These are phyloP conservation scores for Cyclophora punctaria DNA, from an alignment of 2,888 invertebrate species.

Conservation along the genomic window DNA sequence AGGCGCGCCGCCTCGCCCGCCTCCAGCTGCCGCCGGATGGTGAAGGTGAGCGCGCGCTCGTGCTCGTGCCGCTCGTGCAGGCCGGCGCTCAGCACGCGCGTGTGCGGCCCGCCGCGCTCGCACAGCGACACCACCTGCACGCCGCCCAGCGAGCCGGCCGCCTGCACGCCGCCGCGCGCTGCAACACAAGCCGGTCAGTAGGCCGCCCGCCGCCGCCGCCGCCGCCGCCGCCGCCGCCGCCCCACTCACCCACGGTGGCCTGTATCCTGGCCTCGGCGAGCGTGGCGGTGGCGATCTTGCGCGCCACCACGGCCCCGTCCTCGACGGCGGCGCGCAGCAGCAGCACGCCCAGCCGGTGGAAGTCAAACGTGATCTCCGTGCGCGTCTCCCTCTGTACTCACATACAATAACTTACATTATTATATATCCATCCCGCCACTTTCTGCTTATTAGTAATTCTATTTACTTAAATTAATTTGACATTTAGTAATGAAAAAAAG, in stretches of 20 bases:
- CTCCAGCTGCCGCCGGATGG: slow-evolving; percentile 30
- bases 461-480: too few species aligned
- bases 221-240: slow-evolving; percentile 67
- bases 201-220: slow-evolving; percentile 59
- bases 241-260: slow-evolving; percentile 81
- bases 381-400: slow-evolving; percentile 53
- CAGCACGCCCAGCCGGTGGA: slow-evolving; percentile 91
- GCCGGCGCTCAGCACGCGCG: slow-evolving; percentile 90
- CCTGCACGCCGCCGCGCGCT: slow-evolving; percentile 74
- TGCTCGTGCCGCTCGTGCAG: slow-evolving; percentile 74
- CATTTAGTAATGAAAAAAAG: too few species aligned
- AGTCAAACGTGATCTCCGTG: slow-evolving; percentile 93
- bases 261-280: slow-evolving; percentile 93
- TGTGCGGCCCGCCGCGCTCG: slow-evolving; percentile 86
- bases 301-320: slow-evolving; percentile 81
- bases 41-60: slow-evolving; percentile 50
- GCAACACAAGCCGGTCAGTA: slow-evolving; percentile 1
- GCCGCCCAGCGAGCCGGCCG: slow-evolving; percentile 93
- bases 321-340: slow-evolving; percentile 86
- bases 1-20: slow-evolving; percentile 22
- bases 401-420: too few species aligned
- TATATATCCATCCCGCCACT: too few species aligned
- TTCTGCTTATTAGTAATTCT: too few species aligned
- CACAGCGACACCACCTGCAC: slow-evolving; percentile 93
- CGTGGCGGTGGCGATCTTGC: slow-evolving; percentile 95